Evolutionary conservation across 37 sponge, comb jelly and placozoan genomes (phyloP), one percentile per base, ranked within the genome.

Genomic region (Aplysina aerophoba): DNA sequence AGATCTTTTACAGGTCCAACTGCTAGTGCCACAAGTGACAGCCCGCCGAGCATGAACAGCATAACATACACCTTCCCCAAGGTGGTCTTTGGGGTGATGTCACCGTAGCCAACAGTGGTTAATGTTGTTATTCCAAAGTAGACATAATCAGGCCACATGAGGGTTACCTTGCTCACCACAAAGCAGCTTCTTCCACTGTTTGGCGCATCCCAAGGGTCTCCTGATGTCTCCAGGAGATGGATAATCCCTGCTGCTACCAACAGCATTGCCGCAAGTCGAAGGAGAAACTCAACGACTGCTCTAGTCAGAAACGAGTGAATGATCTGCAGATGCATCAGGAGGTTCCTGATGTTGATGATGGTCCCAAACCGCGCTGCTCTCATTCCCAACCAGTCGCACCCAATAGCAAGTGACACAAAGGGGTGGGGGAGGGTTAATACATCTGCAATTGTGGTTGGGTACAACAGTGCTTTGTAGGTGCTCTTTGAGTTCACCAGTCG

Each of bases 91-190:
- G 94, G 81, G 30, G 59, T 33, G 16, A 88, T 73, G 81, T 95
- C 96, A 50, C 96, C 96, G 86, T 95, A 95, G 8, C 96, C 96
- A 11, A 95, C 96, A 14, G 96, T 95, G 6, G 96, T 84, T 56
- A 95, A 39, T 22, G 96, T 95, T 0, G 88, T 88, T 81, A 95
- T 95, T 6, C 81, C 75, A 60, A 87, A 93, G 84, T 93, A 95
- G 36, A 79, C 73, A 59, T 80, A 89, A 8, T 44, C 50, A 44
- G 50, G 50, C 50, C 50, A 44, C 3, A 8, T 44, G 50, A 44
- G 8, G 50, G 50, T 8, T 44, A 44, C 50, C 50, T 8, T 44
- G 24, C 54, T 66, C 25, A 78, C 58, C 25, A 84, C 86, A 28
- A 73, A 31, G 8, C 60, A 13, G 34, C 24, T 82, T 19, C 72